Evolutionary conservation across 2,113 vertebrate species (phyloP).

Genomic region (Ptilorrhoa leucosticta): DNA sequence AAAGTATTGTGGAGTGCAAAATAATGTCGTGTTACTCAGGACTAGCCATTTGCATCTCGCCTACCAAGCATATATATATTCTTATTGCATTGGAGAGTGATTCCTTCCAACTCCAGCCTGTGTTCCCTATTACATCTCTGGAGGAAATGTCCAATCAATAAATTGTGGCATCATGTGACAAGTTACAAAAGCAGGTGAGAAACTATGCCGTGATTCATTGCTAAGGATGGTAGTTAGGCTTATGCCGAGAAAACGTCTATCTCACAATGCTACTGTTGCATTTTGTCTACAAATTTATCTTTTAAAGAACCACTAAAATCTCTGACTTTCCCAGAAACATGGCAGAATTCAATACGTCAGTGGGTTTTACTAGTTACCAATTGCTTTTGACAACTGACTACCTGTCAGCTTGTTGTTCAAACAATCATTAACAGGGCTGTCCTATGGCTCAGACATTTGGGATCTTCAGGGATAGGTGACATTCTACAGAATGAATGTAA

Average conservation of each 20-base stretch:
- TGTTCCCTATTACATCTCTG: not conserved
- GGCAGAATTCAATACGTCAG: not conserved
- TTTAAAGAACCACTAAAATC: not conserved
- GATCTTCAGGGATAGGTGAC: not conserved
- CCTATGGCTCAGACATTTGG: slow-evolving; percentile 10
- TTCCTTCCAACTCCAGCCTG: not conserved
- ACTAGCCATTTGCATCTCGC: not conserved
- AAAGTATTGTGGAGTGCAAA: not conserved
- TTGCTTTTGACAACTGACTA: not conserved
- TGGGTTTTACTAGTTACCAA: not conserved
- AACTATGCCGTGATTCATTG: not conserved
- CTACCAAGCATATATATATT: not conserved
- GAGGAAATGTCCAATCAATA: not conserved
- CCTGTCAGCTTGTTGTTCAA: slow-evolving; percentile 1
- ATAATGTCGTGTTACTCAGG: not conserved
- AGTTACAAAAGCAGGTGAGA: not conserved
- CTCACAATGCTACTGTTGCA: not conserved
- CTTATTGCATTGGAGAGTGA: not conserved
- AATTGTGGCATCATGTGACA: not conserved
- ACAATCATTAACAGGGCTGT: not conserved
- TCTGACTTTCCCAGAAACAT: not conserved
- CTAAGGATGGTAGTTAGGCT: not conserved
- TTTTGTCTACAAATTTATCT: not conserved
- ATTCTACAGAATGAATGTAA: not conserved
- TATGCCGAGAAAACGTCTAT: not conserved